phyloP scores from a whole-genome alignment of 2,888 invertebrate species.

The Amaurobius ferox region DNA sequence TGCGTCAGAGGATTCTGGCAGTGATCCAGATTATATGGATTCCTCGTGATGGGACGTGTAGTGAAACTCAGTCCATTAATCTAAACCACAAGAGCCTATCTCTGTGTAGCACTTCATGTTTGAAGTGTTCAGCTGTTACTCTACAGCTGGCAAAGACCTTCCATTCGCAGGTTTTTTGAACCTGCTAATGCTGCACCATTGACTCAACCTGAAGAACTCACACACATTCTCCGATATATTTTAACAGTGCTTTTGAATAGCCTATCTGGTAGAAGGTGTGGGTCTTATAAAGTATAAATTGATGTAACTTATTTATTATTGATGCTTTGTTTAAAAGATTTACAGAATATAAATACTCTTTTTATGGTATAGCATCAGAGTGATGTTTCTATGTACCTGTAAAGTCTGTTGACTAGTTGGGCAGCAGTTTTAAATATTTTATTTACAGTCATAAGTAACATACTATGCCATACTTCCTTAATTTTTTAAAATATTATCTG shows the following conservation, averaged over 20 bases:
- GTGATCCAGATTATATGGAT: constrained; percentile 69
- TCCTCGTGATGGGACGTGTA: constrained; percentile 45
- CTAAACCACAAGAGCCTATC: constrained; percentile 24
- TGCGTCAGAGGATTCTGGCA: constrained; percentile 51
- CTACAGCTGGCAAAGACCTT: constrained; percentile 15
- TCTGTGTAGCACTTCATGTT: constrained; percentile 31
- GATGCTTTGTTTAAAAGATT: constrained; percentile 52
- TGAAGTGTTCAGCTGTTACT: constrained; percentile 21
- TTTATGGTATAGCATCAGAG: constrained; percentile 52
- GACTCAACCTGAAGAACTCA: constrained; percentile 32
- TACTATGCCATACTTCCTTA: constrained; percentile 37
- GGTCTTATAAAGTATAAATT: constrained; percentile 51
- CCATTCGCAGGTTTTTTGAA: constrained; percentile 5
- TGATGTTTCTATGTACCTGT: constrained; percentile 70
- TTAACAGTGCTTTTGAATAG: constrained; percentile 46
- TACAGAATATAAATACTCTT: constrained; percentile 59
- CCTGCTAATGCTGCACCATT: constrained; percentile 21
- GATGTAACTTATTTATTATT: constrained; percentile 69
- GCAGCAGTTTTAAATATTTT: constrained; percentile 55
- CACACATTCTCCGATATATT: constrained; percentile 61
- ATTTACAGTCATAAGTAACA: constrained; percentile 42
- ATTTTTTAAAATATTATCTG: constrained; percentile 43
- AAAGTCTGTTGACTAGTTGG: constrained; percentile 67
- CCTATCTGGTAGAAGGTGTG: constrained; percentile 56
- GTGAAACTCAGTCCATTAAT: constrained; percentile 24